Evolutionary conservation across 2,888 invertebrate species (phyloP).

Genomic region (Barypeithes pellucidus): DNA sequence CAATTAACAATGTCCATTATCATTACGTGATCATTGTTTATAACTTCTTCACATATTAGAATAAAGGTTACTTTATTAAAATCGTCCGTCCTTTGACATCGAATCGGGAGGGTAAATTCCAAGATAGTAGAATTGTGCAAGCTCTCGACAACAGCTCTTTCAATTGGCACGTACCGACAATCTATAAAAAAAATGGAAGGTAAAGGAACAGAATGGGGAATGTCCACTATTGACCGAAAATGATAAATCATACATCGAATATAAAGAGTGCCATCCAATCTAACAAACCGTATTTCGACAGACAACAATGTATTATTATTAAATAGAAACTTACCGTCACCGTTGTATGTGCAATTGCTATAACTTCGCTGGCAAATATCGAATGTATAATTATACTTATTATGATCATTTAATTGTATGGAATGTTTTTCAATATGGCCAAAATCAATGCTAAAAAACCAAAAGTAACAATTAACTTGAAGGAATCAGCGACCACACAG

Average conservation of each 20-base stretch:
- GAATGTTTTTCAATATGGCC: not conserved
- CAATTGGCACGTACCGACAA: not conserved
- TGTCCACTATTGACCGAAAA: no score
- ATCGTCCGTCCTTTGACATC: not conserved
- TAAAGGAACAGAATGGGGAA: no score
- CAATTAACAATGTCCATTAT: not conserved
- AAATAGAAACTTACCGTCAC: constrained; percentile 1
- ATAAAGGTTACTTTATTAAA: constrained; percentile 2
- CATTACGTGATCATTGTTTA: not conserved
- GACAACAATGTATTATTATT: not conserved
- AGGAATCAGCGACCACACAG: no score
- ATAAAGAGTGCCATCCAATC: no score
- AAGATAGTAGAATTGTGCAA: not conserved
- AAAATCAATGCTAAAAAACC: constrained; percentile 26
- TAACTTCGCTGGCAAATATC: constrained; percentile 25
- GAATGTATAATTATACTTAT: constrained; percentile 5
- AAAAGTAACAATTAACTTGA: not conserved
- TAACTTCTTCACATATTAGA: constrained; percentile 7
- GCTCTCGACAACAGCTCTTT: not conserved
- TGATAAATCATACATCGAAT: no score
- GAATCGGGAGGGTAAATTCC: constrained; percentile 8
- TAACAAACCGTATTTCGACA: not conserved
- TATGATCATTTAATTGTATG: not conserved
- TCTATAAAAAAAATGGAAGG: not conserved
- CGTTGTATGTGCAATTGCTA: not conserved